Evolutionary conservation across 2,888 invertebrate genomes (phyloP).

Genomic region (Troides helena): DNA sequence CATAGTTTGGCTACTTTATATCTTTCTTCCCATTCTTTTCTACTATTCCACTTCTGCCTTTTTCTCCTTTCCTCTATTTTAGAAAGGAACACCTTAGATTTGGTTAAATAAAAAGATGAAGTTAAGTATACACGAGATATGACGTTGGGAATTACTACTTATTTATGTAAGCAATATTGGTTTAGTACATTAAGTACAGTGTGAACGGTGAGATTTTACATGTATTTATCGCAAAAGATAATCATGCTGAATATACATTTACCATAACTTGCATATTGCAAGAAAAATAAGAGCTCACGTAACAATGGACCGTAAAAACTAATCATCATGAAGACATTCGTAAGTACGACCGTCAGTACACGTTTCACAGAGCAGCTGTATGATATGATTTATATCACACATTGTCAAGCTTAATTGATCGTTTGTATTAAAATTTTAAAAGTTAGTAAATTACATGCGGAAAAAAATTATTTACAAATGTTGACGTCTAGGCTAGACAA

Average conservation of each 20-base stretch:
- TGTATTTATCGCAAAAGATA: conserved; percentile 10
- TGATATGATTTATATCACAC: conserved; percentile 25
- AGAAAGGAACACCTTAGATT: no score
- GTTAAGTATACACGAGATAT: no score
- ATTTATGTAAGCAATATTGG: neutral
- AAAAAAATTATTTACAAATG: conserved; percentile 6
- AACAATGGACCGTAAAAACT: conserved; percentile 38
- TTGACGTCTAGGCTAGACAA: neutral
- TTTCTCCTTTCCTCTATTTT: no score
- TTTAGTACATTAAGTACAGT: neutral
- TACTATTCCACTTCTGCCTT: no score
- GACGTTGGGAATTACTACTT: neutral
- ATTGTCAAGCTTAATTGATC: conserved; percentile 12
- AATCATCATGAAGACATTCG: conserved; percentile 33
- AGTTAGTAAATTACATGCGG: neutral
- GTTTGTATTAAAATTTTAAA: conserved; percentile 2
- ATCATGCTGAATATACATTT: conserved; percentile 18
- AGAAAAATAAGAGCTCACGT: conserved; percentile 26
- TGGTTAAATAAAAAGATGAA: no score
- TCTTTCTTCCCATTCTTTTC: no score
- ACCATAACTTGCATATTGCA: conserved; percentile 11
- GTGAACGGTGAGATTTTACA: conserved; percentile 1
- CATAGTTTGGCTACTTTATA: no score
- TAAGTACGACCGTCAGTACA: conserved; percentile 1
- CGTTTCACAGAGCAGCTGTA: conserved; percentile 20